A percentile compares a stretch with the other conserved stretches of the same genome.
phyloP scores from a whole-genome alignment of 2,113 vertebrate species.

The Gorsachius goisagi region DNA sequence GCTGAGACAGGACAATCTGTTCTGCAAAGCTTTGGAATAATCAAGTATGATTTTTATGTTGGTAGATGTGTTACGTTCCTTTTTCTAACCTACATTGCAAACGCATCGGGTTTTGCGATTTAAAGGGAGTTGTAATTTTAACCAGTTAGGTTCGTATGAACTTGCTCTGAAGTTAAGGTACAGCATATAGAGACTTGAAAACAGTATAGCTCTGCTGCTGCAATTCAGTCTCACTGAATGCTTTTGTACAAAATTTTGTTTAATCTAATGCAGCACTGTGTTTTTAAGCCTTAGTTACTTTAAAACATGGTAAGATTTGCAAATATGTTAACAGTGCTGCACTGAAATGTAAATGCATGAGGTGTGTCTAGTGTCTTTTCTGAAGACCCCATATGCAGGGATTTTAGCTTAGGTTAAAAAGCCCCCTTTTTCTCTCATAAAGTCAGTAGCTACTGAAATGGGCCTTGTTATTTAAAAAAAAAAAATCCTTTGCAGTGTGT shows the following conservation, averaged over 20 bases:
- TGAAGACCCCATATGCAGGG: background rate
- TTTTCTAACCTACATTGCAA: background rate
- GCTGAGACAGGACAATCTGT: background rate
- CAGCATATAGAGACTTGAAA: background rate
- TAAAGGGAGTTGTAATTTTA: background rate
- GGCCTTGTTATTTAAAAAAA: background rate
- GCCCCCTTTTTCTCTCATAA: background rate
- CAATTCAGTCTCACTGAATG: background rate
- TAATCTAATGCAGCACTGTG: background rate
- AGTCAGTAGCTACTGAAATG: background rate
- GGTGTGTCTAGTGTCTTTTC: background rate
- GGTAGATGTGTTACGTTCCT: background rate
- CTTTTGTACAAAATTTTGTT: background rate
- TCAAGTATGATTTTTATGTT: background rate
- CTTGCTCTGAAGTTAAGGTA: background rate
- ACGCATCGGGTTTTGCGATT: fast-evolving
- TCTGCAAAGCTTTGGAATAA: background rate
- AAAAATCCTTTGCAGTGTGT: background rate
- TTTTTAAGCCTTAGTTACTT: background rate
- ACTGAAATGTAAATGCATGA: background rate
- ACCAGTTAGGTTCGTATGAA: background rate
- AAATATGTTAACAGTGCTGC: background rate
- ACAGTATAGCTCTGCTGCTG: background rate
- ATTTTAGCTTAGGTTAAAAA: background rate
- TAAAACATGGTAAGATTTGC: background rate